Base-by-base conservation (phyloP, 2,113 vertebrate species). In the Synchiropus splendidus region DNA sequence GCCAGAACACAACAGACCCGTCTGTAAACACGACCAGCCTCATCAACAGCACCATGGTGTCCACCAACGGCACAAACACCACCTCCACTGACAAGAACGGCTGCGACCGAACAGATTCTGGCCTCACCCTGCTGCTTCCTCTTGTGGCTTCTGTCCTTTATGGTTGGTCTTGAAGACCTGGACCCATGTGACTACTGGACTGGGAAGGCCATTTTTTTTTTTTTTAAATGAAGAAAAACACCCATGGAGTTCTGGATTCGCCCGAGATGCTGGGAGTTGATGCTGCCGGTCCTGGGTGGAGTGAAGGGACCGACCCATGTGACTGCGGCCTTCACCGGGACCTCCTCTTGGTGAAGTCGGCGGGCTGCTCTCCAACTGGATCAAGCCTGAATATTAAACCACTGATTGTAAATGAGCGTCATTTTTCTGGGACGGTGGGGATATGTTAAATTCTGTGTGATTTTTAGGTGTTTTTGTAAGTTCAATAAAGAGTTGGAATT, bases 51-150 rank as follows among this genome's bases (percentile, higher is more conserved):
- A 36, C 11, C 15, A 15, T 9, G 3, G 11, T 13, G 33, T 0
- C 8, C 30, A 36, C 34, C 6, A 1, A 1, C 11, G 2, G 6
- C 0, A 0, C 9, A 6, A 42, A 6, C 3, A 2, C 6, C 2
- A 17, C 14, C 0, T 1, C 6, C 6, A 14, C 2, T 1, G 30
- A 8, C 1, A 67, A 14, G 1, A 62, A 27, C n/a, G 33, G 32
- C 13, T 39, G 5, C 12, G 46, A 30, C 4, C 18, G 42, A 12
- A 16, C 14, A 6, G 38, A 1, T 12, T 10, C 21, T 2, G 11
- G 45, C 9, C 9, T 42, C 60, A 54, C 69, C 54, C 64, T 55
- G 6, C 64, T 70, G 1, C 9, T 77, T 12, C 45, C 42, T 1
- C 21, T 73, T 1, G 32, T 50, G 0, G 17, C 18, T 2, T 44